A percentile compares a stretch with the other conserved stretches of the same genome.
Conservation (phyloP, 2,888 invertebrate genomes). For the Lobophora halterata region DNA sequence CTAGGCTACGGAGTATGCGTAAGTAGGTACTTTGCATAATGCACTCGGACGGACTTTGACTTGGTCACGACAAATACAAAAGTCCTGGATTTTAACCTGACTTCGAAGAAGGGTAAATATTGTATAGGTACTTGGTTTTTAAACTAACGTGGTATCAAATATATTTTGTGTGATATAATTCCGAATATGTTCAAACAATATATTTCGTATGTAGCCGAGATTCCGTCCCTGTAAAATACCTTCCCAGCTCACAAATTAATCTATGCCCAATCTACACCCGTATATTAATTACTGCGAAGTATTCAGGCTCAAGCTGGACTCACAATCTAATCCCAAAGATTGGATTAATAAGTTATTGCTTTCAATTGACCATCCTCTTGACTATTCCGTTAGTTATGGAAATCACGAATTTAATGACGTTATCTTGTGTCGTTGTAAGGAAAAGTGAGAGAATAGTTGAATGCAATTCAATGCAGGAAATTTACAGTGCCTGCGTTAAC, state of each 20-base stretch:
- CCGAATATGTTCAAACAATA: neutral
- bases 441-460: too few relatives aligned
- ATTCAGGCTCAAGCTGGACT: neutral
- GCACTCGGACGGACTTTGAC: constrained; percentile 5
- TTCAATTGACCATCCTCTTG: constrained; percentile 8
- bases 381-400: neutral
- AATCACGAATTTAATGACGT: constrained; percentile 9
- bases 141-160: too few relatives aligned
- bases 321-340: constrained; percentile 14
- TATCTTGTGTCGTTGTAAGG: constrained; percentile 4
- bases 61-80: too few relatives aligned
- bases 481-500: too few relatives aligned
- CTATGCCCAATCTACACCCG: neutral
- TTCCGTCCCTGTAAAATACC: neutral
- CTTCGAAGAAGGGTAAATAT: too few relatives aligned
- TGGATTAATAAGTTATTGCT: constrained; percentile 18
- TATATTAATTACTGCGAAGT: constrained; percentile 1
- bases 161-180: neutral
- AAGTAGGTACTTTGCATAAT: constrained; percentile 14
- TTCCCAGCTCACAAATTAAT: neutral
- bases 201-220: too few relatives aligned
- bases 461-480: too few relatives aligned
- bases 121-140: too few relatives aligned
- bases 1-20: constrained; percentile 20
- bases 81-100: neutral